Percentiles rank a stretch among this genome's conserved stretches.
These are phyloP conservation scores for Troilus luridus DNA, from an alignment of 2,888 invertebrate species.

Conservation along the genomic window DNA sequence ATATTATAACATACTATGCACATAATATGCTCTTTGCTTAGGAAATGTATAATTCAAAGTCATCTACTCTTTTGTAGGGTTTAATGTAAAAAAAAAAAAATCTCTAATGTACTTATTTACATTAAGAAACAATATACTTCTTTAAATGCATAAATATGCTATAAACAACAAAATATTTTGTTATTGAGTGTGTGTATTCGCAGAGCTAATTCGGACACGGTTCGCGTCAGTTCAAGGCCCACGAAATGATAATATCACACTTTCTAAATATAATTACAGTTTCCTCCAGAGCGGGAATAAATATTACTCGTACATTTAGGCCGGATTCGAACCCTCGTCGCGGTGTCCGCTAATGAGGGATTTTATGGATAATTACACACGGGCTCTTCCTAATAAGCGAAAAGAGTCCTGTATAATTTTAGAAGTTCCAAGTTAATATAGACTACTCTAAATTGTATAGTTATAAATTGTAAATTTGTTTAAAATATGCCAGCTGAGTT, in stretches of 20 bases:
- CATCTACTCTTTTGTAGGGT: too few species aligned
- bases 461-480: slow-evolving; percentile 13
- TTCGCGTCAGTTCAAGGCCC: not conserved
- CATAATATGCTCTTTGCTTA: too few species aligned
- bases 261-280: slow-evolving; percentile 7
- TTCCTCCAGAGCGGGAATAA: not conserved
- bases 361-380: not conserved
- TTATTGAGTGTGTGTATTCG: not conserved
- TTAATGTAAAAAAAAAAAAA: too few species aligned
- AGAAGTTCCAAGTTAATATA: not conserved
- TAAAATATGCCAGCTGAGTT: not conserved
- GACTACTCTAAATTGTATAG: not conserved
- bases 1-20: too few species aligned
- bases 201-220: not conserved
- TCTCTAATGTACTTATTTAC: too few species aligned
- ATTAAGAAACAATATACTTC: too few species aligned
- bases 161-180: not conserved
- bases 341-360: not conserved
- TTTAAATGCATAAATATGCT: too few species aligned
- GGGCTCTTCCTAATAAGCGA: not conserved
- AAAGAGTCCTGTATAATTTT: not conserved
- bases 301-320: not conserved
- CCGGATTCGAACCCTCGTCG: not conserved
- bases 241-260: slow-evolving; percentile 20
- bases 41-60: too few species aligned